Percentiles rank a stretch among this genome's conserved stretches.
Evolutionary conservation across 2,113 vertebrate species (phyloP).

Genomic region (Vulpes ferrilata): DNA sequence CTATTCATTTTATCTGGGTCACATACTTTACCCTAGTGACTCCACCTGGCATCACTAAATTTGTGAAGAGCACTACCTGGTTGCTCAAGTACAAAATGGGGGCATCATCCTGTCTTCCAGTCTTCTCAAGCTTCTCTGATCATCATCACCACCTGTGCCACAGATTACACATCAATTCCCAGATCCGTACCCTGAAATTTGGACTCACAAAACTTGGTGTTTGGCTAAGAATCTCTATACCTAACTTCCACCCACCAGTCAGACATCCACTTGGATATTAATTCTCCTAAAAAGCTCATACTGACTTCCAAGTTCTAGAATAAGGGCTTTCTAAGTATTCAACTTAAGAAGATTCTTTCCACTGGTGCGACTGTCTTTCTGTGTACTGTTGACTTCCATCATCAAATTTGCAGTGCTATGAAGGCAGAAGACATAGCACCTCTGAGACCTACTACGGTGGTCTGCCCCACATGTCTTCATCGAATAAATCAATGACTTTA

Average conservation of each 20-base stretch:
- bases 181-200: neutral
- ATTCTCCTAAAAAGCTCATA: neutral
- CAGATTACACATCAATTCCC: neutral
- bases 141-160: too few species aligned
- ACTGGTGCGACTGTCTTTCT: fast-evolving
- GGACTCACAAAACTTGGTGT: neutral
- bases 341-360: neutral
- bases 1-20: neutral
- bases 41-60: fast-evolving
- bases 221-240: neutral
- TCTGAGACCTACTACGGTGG: too few species aligned
- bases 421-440: neutral
- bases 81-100: neutral
- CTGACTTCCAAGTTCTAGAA: neutral
- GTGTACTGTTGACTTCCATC: too few species aligned
- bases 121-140: neutral
- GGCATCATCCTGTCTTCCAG: fast-evolving
- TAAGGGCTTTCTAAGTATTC: neutral
- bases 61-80: neutral
- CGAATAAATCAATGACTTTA: neutral
- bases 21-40: neutral
- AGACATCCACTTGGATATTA: neutral
- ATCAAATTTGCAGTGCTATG: neutral
- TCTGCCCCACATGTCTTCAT: too few species aligned
- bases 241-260: too few species aligned